Evolutionary conservation across 2,113 vertebrate genomes (phyloP).

Genomic region (Chrysemys picta): DNA sequence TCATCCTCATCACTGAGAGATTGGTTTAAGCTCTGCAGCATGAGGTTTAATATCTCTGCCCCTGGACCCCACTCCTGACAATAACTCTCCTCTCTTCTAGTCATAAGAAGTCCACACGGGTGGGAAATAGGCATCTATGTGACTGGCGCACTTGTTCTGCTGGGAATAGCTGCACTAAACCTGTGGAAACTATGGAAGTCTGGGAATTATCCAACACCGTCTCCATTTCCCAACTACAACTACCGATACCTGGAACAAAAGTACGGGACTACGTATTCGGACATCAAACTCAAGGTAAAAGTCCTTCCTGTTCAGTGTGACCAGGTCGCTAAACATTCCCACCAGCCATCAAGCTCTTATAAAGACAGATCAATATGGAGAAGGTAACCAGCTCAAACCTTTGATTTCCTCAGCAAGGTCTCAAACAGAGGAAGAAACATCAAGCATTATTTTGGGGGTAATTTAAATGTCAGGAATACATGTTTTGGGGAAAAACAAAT

Average conservation of each 20-base stretch:
- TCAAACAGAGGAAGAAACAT: neutral
- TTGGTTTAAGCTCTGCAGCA: rapidly evolving
- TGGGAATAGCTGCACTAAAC: constrained; percentile 88
- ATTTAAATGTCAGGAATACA: neutral
- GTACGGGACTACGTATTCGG: constrained; percentile 86
- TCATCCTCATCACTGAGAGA: rapidly evolving
- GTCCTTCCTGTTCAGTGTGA: neutral
- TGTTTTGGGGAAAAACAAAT: neutral
- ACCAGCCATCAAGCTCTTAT: neutral
- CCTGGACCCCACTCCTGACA: rapidly evolving
- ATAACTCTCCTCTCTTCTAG: constrained; percentile 71
- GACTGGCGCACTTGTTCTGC: constrained; percentile 88
- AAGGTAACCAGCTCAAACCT: neutral
- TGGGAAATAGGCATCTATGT: constrained; percentile 95
- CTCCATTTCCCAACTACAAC: constrained; percentile 97
- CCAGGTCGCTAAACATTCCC: neutral
- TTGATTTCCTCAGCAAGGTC: neutral
- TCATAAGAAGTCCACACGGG: constrained; percentile 86
- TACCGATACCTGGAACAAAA: constrained; percentile 95
- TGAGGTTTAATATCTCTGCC: rapidly evolving
- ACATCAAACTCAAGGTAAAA: constrained; percentile 87
- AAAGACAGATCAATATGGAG: neutral
- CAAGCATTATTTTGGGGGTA: neutral
- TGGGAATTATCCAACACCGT: constrained; percentile 91
- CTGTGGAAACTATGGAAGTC: constrained; percentile 97